These are phyloP conservation scores for Microtus montanus DNA, from an alignment of 2,113 vertebrate species.

Conservation along the genomic window DNA sequence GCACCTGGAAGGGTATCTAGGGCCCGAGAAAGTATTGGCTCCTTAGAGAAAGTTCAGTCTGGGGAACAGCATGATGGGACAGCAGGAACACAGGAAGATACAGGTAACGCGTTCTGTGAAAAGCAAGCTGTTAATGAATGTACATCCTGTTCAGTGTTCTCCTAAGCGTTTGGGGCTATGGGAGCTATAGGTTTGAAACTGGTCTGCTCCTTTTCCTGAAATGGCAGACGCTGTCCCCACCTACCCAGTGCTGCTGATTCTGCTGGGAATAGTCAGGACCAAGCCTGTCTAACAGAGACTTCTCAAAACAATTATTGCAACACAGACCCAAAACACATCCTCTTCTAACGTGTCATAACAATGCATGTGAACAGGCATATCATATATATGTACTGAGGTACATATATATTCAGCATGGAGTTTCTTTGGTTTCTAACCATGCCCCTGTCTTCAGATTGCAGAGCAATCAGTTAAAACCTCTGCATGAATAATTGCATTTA, in stretches of 20 bases:
- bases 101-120: background rate
- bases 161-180: background rate
- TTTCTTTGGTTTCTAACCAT: constrained; percentile 57
- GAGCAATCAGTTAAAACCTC: background rate
- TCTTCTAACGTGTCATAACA: constrained; percentile 38
- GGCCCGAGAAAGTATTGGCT: background rate
- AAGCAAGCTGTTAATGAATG: background rate
- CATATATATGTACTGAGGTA: constrained; percentile 41
- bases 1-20: background rate
- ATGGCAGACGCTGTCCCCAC: background rate
- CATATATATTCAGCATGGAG: constrained; percentile 68
- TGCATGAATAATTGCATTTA: constrained; percentile 53
- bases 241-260: background rate
- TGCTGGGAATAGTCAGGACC: constrained; percentile 5
- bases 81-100: background rate
- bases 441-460: constrained; percentile 8
- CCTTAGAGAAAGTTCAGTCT: background rate
- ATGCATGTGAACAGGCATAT: constrained; percentile 41
- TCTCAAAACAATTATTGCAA: background rate
- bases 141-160: background rate
- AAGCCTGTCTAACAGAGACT: constrained; percentile 32
- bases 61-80: background rate
- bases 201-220: background rate
- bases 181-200: background rate
- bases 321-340: background rate